Base-by-base conservation (phyloP, 92 coral and sea anemone species). In the Blastomussa wellsi region DNA sequence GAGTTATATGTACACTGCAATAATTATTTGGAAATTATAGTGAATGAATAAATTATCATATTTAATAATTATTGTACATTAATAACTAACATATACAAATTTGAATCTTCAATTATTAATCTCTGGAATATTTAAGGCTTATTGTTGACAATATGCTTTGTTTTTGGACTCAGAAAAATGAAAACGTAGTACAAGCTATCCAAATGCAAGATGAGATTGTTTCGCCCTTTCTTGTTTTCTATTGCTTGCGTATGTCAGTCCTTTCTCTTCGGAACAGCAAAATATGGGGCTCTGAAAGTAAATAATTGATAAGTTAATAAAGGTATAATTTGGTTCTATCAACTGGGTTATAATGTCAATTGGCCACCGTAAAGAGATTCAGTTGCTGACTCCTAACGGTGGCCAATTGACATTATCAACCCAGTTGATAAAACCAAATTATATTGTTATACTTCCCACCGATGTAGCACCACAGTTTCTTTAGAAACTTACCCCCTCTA, bases 211-310 rank as follows among this genome's bases (percentile, higher is more conserved):
- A 19, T 36, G 35, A 4, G 41, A 70, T 24, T 13, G 47, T 28
- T 62, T 62, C 26, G 52, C 60, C 41, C 24, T 75, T 19, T 20
- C 37, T 84, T 41, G 20, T 39, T 17, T 38, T 29, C 74, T 84
- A 65, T 69, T 78, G 28, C 68, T 52, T 83, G 14, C 55, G 36
- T 7, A 44, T 22, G 31, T 85, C 83, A 29, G 78, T 85, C 68
- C 87, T 74, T 74, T 83, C 80, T 77, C 88, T 44, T 85, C 88
- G 77, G 55, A 85, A 85, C 31, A 85, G 64, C 88, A 85, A 78
- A 53, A 85, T 85, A 70, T 85, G 88, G 33, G 88, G 88, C 55
- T 85, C 88, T 85, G 83, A 37, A 76, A 74, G 31, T 0, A 81
- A 29, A 81, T 9, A 31, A 14, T 10, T 51, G 22, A 16, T 51